Base-by-base conservation (phyloP, 2,113 vertebrate species). In the Forbesichthys agassizii region DNA sequence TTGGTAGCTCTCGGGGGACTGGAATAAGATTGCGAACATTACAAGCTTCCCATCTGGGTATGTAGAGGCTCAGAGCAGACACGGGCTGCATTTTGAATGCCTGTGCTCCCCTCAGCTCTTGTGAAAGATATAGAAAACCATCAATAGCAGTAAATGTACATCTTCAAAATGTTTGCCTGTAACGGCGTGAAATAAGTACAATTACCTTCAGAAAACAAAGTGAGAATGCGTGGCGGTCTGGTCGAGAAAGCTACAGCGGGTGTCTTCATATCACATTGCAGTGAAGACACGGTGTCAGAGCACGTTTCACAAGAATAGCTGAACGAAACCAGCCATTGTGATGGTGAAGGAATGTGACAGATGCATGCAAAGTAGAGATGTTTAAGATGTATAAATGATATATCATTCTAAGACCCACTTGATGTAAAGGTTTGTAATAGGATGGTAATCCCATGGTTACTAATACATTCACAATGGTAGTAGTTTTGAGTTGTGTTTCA, bases 311-410 rank as follows among this genome's bases (percentile, higher is more conserved):
- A 33, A 74, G n/a, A 86, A 76, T 69, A 67, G 69, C 78, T 54
- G 66, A 63, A 61, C 18, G 67, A 69, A 16, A 11, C 13, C 33
- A 61, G 68, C 71, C 33, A 33, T 33, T 52, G 53, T 81, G 79
- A 82, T 62, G 81, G 69, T 78, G 68, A 81, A 77, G 73, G 74
- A 64, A 74, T 57, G 81, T 87, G 84, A 84, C 84, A 84, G 64
- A 64, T 77, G 77, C 27, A 27, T 73, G 75, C 66, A 73, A 74
- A 27, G 77, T 48, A 0, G 69, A 64, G 69, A 73, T 61, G 48
- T 47, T 68, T 20, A 33, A 71, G 76, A 69, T 64, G 64, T 77
- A 6, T 42, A 42, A 42, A 42, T 5, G 36, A 27, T 27, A 27
- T 42, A 7, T 8, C 3, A 42, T 42, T 42, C 36, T 42, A 42